Evolutionary conservation across 2,113 vertebrate genomes (phyloP), one percentile per base, ranked within the genome.

Genomic region (Notiomystis cincta): DNA sequence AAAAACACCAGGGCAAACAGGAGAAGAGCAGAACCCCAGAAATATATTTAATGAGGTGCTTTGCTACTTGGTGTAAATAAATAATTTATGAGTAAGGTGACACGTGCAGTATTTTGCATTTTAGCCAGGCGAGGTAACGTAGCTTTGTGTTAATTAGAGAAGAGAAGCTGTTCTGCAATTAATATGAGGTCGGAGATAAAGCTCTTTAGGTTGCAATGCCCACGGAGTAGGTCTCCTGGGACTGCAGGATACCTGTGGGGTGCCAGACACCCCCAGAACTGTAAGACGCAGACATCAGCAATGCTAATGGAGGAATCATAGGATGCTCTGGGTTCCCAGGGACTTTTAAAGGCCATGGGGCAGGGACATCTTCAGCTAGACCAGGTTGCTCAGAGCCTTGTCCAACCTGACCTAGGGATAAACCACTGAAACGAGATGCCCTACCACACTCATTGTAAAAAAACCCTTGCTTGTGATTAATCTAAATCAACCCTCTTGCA

Each of bases 71-170:
- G 60, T 25, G 16, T 31, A 66, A 95, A 82, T 96, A 58, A 92
- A 96, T 93, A 30, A 94, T 95, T 88, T 35, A 93, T 7, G 54
- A 54, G 95, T 92, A 96, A 97, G 92, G 81, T 4, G 60, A 94
- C 80, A 62, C 82, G 23, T 0, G 1, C 4, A 1, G 51, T 15
- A 57, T 56, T 91, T 94, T 48, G 67, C 67, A 44, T 89, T 85
- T 93, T 86, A 42, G 76, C 67, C 35, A 61, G 82, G 44, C 38
- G 8, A 93, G 82, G 91, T 95, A 90, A 93, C 30, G 1, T 47
- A 92, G 67, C 96, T 87, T 50, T 7, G 24, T 10, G 75, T 97
- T 93, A 94, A 92, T 86, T 95, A 90, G 92, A 83, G 77, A 65
- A 83, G 64, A 90, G 60, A 51, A 54, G 33, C 50, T 62, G 45